Evolutionary conservation across 2,888 invertebrate genomes (phyloP), one percentile per base, ranked within the genome.

Genomic region (Scaptodrosophila latifasciaeformis): DNA sequence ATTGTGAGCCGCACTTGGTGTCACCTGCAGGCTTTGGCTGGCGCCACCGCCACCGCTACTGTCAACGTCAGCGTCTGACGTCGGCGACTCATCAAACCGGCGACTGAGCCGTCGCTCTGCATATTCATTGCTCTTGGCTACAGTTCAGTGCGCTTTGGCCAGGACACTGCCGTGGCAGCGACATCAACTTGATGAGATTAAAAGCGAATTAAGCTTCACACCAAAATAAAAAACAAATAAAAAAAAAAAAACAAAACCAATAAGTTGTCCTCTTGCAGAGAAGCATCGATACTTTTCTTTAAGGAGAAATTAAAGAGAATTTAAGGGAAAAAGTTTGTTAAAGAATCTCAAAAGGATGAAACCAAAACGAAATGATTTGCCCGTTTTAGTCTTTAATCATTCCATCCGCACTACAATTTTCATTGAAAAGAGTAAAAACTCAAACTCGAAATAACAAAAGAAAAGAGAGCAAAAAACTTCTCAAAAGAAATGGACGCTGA

Each of bases 131-230:
- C 44, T 59, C 54, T 47, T 35, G 27, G 51, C 49, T 59, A 69
- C 43, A 74, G 57, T 64, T 64, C 74, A 69, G 42, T 70, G 71
- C 49, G 47, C 62, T 44, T 52, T 40, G 59, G 53, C 54, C 56
- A 47, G 27, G 53, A 40, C 46, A 50, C 39, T 40, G 50, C 42
- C 51, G 30, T n/a, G 29, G n/a, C 29, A 12, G 12, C 48, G 21
- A 34, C 55, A 55, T 19, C 56, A 65, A 62, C 54, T 67, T 67
- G 67, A 65, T 61, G 59, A 62, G 68, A 78, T 78, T 75, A 76
- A 72, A 75, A 58, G 61, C 62, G 58, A 67, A 75, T 78, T 78
- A 78, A 68, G 64, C 71, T 49, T 51, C 66, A 56, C 58, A 62
- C 18, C 17, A 30, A 17, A 12, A 34, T 12, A 10, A 34, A 46